phyloP scores from a whole-genome alignment of 2,888 invertebrate genomes.

The Troglohyphantes excavatus region DNA sequence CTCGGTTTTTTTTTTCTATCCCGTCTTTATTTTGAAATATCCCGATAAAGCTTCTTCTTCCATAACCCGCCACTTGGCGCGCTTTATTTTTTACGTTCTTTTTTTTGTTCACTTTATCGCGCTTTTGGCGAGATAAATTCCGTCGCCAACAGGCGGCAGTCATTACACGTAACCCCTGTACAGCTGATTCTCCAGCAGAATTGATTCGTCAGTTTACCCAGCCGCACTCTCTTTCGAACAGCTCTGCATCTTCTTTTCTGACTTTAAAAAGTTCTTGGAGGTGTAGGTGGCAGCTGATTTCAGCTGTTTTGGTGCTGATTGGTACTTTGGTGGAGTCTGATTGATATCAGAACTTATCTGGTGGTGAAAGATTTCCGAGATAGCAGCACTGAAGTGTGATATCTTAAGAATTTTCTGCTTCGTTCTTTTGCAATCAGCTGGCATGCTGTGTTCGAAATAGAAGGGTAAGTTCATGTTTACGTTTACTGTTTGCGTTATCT shows the following conservation, averaged over 20 bases:
- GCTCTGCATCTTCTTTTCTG: slow-evolving; percentile 44
- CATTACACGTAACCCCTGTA: slow-evolving; percentile 60
- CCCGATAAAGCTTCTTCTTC: neutral
- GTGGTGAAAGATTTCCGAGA: neutral
- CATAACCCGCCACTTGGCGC: neutral
- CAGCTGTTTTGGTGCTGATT: slow-evolving; percentile 32
- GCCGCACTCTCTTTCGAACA: slow-evolving; percentile 43
- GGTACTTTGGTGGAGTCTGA: slow-evolving; percentile 13
- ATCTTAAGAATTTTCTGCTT: slow-evolving; percentile 23
- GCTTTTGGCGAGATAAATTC: neutral
- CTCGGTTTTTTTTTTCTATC: neutral
- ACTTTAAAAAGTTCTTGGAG: slow-evolving; percentile 27
- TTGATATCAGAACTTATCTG: slow-evolving; percentile 1
- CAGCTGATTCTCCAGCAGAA: slow-evolving; percentile 71
- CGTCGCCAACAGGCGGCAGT: slow-evolving; percentile 28
- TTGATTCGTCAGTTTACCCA: slow-evolving; percentile 74
- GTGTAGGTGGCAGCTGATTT: slow-evolving; percentile 16
- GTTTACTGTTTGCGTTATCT: slow-evolving; percentile 15
- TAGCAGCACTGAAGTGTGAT: slow-evolving; percentile 2
- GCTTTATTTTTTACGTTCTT: too few species aligned
- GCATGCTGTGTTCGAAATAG: slow-evolving; percentile 37
- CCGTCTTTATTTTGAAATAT: neutral
- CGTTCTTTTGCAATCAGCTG: slow-evolving; percentile 27
- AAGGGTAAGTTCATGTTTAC: slow-evolving; percentile 58
- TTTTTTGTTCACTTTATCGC: neutral